Base-by-base conservation (phyloP, 1,140 invertebrate genomes). In the Bombus pascuorum region DNA sequence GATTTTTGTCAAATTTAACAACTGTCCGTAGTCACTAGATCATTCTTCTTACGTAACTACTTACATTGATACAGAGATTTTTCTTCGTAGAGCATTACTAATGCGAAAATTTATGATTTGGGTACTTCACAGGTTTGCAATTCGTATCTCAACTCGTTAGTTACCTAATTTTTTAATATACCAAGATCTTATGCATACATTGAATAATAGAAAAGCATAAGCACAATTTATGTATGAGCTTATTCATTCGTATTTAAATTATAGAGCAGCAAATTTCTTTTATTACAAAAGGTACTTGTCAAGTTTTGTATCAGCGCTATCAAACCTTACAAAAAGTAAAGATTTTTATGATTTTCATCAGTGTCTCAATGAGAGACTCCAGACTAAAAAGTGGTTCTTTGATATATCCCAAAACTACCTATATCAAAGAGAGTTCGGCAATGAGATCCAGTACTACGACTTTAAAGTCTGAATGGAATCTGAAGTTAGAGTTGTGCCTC, bases 1-100 rank as follows among this genome's bases (percentile, higher is more conserved):
- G 9, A 57, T 79, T 71, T 79, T 84, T 79, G 13, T 28, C 15
- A 28, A 10, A 39, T 77, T 79, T 79, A 84, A 79, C 34, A 42
- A 34, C 53, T 39, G 39, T 71, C 13, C 25, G 47, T 18, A 28
- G 22, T 25, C 25, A 28, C 39, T 57, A 15, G 37, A 78, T 78
- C 73, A 70, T 34, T 32, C 34, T 53, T 53, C 59, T 72, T 68
- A 47, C n/a, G 39, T 15, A 25, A 59, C n/a, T 18, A 9, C 25
- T 10, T 34, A 1, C n/a, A 22, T 34, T n/a, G 57, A 15, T 59
- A 18, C 32, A 53, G 2, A 18, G 13, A 28, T 72, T 53, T 53
- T n/a, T 76, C 28, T n/a, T 15, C 2, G 9, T 9, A 18, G 28
- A 57, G 10, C n/a, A 83, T 66, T 75, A 25, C 22, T 62, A 82